Evolutionary conservation across 2,113 vertebrate genomes (phyloP).

Genomic region (Stercorarius parasiticus): DNA sequence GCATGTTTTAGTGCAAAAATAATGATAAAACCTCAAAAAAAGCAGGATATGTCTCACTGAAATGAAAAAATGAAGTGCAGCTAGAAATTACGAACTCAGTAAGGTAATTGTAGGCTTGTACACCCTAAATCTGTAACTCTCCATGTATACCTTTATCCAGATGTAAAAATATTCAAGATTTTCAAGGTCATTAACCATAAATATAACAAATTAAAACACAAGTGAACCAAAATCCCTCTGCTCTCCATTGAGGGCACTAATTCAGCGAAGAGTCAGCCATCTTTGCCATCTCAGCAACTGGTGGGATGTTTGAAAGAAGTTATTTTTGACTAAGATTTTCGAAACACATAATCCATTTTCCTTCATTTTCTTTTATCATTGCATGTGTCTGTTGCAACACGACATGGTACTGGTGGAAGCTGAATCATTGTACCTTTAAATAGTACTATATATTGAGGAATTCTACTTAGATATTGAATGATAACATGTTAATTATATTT

Average conservation of each 20-base stretch:
- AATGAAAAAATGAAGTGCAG: background rate
- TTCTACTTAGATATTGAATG: background rate
- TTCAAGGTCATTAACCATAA: background rate
- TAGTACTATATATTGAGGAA: constrained; percentile 20
- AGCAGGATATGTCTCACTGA: background rate
- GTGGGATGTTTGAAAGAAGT: constrained; percentile 8
- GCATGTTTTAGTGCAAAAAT: background rate
- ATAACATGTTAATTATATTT: background rate
- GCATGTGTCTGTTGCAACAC: background rate
- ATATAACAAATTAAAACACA: background rate
- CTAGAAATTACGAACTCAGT: background rate
- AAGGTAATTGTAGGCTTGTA: background rate
- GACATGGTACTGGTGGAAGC: background rate
- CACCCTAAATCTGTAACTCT: background rate
- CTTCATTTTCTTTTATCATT: background rate
- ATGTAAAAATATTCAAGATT: background rate
- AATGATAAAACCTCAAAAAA: background rate
- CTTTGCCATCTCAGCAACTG: background rate
- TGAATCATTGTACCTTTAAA: background rate
- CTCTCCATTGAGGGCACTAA: background rate
- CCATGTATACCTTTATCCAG: background rate
- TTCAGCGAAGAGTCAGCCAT: background rate
- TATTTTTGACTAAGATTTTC: constrained; percentile 24
- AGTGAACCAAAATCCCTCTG: background rate
- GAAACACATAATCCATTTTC: background rate